These are phyloP conservation scores for Hirundichthys speculiger DNA, from an alignment of 2,113 vertebrate species.

Conservation along the genomic window DNA sequence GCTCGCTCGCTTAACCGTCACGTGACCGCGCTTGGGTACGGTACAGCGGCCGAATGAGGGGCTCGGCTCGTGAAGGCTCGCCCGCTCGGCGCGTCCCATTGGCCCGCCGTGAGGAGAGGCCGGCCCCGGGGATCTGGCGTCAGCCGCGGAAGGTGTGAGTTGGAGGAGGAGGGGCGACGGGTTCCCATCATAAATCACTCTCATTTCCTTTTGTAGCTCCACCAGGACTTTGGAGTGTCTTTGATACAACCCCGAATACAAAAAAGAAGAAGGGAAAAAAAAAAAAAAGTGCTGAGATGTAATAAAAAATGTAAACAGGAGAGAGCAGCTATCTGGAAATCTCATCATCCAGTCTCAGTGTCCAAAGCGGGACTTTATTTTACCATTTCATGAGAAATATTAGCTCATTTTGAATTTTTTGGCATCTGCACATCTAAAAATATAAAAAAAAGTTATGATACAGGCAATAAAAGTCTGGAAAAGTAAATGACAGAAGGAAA, in stretches of 20 bases:
- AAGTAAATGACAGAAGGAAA: no score
- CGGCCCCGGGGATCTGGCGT: conserved; percentile 57
- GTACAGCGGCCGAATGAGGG: conserved; percentile 71
- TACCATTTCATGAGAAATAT: no score
- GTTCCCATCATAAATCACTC: conserved; percentile 19
- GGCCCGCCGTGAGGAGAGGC: conserved; percentile 75
- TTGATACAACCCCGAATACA: not conserved
- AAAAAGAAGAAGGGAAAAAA: no score
- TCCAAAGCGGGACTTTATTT: no score
- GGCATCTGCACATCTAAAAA: no score
- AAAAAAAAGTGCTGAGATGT: no score
- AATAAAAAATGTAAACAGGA: not conserved
- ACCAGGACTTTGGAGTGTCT: no score
- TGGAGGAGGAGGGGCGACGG: not conserved
- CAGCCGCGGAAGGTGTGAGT: conserved; percentile 56
- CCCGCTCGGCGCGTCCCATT: conserved; percentile 81
- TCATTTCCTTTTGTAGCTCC: not conserved
- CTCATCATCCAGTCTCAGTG: no score
- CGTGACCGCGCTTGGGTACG: conserved; percentile 72
- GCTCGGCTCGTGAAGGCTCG: conserved; percentile 90
- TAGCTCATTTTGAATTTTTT: no score
- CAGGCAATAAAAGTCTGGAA: no score
- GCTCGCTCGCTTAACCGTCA: conserved; percentile 69
- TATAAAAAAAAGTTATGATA: no score
- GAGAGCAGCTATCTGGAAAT: no score